Base-by-base conservation (phyloP, 1,140 invertebrate species). In the Penaeus chinensis region DNA sequence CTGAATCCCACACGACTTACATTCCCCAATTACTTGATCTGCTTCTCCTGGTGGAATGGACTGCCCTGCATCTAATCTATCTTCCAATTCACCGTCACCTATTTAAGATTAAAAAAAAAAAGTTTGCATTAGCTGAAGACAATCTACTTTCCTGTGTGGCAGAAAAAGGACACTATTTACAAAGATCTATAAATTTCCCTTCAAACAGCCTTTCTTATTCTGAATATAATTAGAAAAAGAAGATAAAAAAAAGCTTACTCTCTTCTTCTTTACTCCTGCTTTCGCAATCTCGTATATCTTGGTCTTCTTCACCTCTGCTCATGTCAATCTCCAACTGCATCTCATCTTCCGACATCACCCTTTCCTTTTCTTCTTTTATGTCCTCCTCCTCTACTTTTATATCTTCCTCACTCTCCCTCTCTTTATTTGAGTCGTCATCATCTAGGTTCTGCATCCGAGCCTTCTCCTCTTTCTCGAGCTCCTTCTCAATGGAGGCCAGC, bases 401-500 rank as follows among this genome's bases (percentile, higher is more conserved):
- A 27, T 82, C 69, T 18, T n/a, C 62, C 47, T 85, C 84, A 32
- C 69, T 76, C 22, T 79, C 84, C n/a, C 79, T 54, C 24, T 62
- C 24, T n/a, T 22, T 74, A 62, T 22, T 62, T 62, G n/a, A n/a
- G n/a, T 77, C 60, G n/a, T 63, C 83, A n/a, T 84, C 69, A 13
- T 62, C 71, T 4, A 61, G 63, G 71, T 32, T 71, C 77, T 66
- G 20, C 84, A 78, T 86, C 3, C 84, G 20, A 0, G 78, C 84
- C 65, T 69, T 80, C 42, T 80, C 84, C 60, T 86, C 84, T 24
- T 85, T 63, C 63, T 80, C 84, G 3, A 86, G 42, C 62, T 86
- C 84, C 84, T 86, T 63, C 47, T 86, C 84, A 22, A 86, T 66
- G n/a, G 32, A 60, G n/a, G 84, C 84, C 0, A 86, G 78, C 63